Conservation (phyloP, 2,888 invertebrate genomes). For the Protodeltote pygarga region DNA sequence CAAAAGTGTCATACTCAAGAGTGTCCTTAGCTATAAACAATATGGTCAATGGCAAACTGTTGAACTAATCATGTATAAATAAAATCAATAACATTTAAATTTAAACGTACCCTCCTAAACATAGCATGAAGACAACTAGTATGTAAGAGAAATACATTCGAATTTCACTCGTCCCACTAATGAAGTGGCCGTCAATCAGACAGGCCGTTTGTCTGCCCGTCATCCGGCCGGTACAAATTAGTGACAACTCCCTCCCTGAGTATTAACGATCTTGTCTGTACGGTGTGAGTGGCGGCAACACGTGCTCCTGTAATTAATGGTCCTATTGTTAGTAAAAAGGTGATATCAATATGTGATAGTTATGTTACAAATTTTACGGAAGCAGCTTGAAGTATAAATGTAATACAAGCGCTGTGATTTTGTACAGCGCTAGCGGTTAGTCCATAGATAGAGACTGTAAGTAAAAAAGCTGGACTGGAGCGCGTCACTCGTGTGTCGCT, state of each 20-base stretch:
- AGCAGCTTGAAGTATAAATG: too few species aligned
- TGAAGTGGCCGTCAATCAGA: conserved; percentile 79
- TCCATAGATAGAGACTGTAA: too few species aligned
- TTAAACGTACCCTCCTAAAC: background rate
- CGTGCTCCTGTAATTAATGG: conserved; percentile 42
- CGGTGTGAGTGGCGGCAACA: conserved; percentile 50
- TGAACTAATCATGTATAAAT: too few species aligned
- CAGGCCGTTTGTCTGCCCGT: conserved; percentile 73
- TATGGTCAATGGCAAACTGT: too few species aligned
- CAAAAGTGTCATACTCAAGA: too few species aligned
- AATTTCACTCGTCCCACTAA: conserved; percentile 62
- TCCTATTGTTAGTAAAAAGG: conserved; percentile 42
- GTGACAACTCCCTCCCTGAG: conserved; percentile 69
- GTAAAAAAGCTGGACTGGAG: too few species aligned
- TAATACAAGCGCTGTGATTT: too few species aligned
- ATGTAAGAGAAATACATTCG: conserved; percentile 39
- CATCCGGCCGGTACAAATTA: conserved; percentile 72
- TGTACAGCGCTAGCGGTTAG: too few species aligned
- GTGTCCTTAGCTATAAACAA: too few species aligned
- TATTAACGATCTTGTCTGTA: conserved; percentile 71
- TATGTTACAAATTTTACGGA: too few species aligned
- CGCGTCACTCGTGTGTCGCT: too few species aligned
- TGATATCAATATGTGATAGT: conserved; percentile 31
- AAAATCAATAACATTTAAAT: background rate
- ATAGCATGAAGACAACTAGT: conserved; percentile 11